These are phyloP conservation scores for Pterostichus madidus DNA, from an alignment of 2,888 invertebrate genomes.

Conservation along the genomic window DNA sequence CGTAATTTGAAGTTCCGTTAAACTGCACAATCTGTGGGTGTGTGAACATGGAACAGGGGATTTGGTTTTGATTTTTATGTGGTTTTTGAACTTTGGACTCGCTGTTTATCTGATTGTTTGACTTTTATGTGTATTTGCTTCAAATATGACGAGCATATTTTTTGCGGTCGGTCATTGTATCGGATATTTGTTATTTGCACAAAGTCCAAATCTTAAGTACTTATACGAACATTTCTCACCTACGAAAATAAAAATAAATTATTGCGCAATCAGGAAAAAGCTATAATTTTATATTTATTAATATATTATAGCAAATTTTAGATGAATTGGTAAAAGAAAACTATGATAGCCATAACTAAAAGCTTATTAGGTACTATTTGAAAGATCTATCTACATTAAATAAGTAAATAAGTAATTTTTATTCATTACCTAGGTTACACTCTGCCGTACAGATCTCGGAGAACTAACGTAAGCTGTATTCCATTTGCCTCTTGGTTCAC, in stretches of 20 bases:
- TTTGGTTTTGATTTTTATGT: slow-evolving; percentile 13
- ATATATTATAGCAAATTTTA: neutral
- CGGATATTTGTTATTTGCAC: slow-evolving; percentile 10
- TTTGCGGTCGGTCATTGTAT: slow-evolving; percentile 18
- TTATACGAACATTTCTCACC: neutral
- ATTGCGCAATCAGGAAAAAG: neutral
- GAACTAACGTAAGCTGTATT: no score
- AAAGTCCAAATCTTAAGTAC: neutral
- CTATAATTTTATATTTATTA: neutral
- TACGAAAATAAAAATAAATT: neutral
- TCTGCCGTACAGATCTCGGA: no score
- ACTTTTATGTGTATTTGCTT: slow-evolving; percentile 1
- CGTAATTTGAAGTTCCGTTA: slow-evolving; percentile 56
- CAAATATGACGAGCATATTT: slow-evolving; percentile 9
- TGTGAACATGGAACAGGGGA: neutral
- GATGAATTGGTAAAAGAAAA: no score
- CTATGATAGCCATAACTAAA: no score
- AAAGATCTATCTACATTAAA: no score
- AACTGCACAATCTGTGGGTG: slow-evolving; percentile 39
- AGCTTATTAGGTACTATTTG: no score
- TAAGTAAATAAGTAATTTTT: no score
- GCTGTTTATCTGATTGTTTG: slow-evolving; percentile 20
- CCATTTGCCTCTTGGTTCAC: no score
- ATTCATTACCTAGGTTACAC: no score
- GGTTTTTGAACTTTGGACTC: slow-evolving; percentile 25